Percentiles rank a stretch among this genome's conserved stretches.
Conservation (phyloP, 2,888 invertebrate species). For the Rhogogaster chlorosoma region DNA sequence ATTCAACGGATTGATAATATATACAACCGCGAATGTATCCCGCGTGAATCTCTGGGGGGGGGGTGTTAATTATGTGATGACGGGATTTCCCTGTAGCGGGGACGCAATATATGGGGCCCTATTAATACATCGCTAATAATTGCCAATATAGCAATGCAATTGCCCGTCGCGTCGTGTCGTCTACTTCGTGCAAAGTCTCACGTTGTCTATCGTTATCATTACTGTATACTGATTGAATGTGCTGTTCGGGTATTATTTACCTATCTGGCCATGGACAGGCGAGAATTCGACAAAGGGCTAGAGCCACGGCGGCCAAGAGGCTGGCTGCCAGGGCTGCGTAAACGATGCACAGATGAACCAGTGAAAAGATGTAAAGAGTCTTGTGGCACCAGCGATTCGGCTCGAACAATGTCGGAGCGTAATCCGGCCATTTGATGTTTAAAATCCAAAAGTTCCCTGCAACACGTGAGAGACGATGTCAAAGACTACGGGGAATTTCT, state of each 20-base stretch:
- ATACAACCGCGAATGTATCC: neutral
- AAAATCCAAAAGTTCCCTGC: conserved; percentile 87
- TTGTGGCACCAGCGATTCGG: conserved; percentile 90
- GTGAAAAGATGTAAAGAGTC: conserved; percentile 87
- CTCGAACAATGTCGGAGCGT: conserved; percentile 85
- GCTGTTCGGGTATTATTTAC: conserved; percentile 62
- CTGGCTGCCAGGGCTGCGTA: conserved; percentile 83
- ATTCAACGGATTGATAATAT: neutral
- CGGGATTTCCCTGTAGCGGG: neutral
- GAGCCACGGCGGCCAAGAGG: conserved; percentile 81
- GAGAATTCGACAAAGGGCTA: conserved; percentile 85
- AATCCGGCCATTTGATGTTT: conserved; percentile 88
- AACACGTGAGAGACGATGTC: conserved; percentile 3
- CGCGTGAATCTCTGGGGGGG: neutral
- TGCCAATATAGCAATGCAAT: neutral
- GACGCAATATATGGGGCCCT: neutral
- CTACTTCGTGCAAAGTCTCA: neutral
- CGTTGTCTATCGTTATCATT: neutral
- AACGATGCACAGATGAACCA: conserved; percentile 86
- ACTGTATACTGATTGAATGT: neutral
- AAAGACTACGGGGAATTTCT: neutral
- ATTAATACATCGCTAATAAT: neutral
- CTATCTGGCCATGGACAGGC: conserved; percentile 85
- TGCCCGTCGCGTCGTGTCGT: too few species aligned
- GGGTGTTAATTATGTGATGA: too few species aligned